These are phyloP conservation scores for Ommatoiulus sabulosus DNA, from an alignment of 2,888 invertebrate species.

Conservation along the genomic window DNA sequence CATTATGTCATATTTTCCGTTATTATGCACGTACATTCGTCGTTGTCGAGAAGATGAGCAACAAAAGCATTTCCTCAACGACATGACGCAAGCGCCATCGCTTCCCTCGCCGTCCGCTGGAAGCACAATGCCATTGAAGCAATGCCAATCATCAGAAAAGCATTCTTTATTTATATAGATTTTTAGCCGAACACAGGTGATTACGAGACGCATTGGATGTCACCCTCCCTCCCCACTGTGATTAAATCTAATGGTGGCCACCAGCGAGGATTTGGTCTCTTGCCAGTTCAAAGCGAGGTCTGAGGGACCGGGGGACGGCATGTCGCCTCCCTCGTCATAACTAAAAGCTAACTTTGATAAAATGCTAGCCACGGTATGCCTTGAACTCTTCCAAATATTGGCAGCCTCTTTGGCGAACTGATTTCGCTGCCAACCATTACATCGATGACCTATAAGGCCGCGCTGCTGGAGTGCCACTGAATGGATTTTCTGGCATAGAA, in stretches of 20 bases:
- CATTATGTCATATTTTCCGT: no score
- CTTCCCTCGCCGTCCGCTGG: no score
- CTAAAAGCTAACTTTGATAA: slow-evolving; percentile 30
- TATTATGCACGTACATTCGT: not conserved
- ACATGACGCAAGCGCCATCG: not conserved
- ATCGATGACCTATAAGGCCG: slow-evolving; percentile 40
- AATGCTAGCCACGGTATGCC: slow-evolving; percentile 11
- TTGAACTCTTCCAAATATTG: slow-evolving; percentile 30
- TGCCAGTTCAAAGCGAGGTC: slow-evolving; percentile 4
- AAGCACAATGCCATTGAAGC: not conserved
- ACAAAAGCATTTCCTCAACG: not conserved
- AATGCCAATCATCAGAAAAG: not conserved
- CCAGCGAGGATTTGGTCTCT: slow-evolving; percentile 10
- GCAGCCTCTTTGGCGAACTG: slow-evolving; percentile 43
- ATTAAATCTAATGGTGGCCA: slow-evolving; percentile 31
- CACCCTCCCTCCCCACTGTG: not conserved
- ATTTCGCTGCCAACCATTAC: slow-evolving; percentile 36
- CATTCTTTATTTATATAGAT: slow-evolving; percentile 43
- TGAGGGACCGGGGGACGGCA: not conserved
- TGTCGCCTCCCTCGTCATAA: slow-evolving; percentile 9
- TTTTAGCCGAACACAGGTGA: slow-evolving; percentile 19
- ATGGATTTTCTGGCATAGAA: slow-evolving; percentile 43
- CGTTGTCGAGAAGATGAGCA: not conserved
- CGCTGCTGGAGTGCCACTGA: slow-evolving; percentile 36
- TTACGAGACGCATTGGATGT: slow-evolving; percentile 14